Evolutionary conservation across 2,113 vertebrate genomes (phyloP).

Genomic region (Vanacampus margaritifer): DNA sequence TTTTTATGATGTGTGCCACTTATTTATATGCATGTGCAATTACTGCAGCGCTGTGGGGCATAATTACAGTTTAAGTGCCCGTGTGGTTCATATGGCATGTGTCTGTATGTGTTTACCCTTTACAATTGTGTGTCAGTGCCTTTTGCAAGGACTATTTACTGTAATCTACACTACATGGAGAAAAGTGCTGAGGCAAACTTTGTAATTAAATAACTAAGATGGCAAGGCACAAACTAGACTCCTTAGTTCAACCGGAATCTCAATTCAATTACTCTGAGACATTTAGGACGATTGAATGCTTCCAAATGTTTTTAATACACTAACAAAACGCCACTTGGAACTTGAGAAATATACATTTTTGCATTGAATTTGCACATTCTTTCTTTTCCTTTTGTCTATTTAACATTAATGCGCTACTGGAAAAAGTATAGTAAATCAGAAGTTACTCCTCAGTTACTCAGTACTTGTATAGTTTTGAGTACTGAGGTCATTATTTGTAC

Average conservation of each 20-base stretch:
- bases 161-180: not conserved
- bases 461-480: no score
- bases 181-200: not conserved
- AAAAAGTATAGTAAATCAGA: no score
- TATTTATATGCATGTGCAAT: conserved; percentile 59
- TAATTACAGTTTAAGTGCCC: conserved; percentile 33
- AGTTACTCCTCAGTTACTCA: no score
- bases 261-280: not conserved
- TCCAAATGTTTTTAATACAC: no score
- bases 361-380: no score
- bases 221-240: not conserved
- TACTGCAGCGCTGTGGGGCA: conserved; percentile 33
- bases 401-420: no score
- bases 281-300: not conserved
- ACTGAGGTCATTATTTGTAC: no score
- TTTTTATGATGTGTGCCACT: conserved; percentile 60
- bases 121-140: no score
- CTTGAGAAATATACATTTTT: no score
- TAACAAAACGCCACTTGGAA: no score
- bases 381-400: no score
- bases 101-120: conserved; percentile 10
- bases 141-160: not conserved
- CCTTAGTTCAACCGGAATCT: not conserved
- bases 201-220: not conserved
- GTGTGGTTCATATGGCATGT: conserved; percentile 1